These are phyloP conservation scores for Conopomorpha cramerella DNA, from an alignment of 1,140 invertebrate species.

Conservation along the genomic window DNA sequence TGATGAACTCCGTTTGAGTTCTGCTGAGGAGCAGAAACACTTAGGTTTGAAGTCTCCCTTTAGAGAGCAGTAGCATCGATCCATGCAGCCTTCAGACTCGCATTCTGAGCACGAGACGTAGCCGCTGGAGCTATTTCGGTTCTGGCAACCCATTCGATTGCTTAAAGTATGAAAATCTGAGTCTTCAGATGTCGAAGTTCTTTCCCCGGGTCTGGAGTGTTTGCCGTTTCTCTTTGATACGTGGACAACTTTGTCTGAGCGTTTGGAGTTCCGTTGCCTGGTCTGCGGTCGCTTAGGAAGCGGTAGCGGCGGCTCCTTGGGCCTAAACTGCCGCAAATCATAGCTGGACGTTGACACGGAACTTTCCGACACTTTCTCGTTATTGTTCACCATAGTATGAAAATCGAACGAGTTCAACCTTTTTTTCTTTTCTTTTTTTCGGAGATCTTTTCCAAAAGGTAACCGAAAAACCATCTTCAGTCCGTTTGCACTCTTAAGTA, in stretches of 20 bases:
- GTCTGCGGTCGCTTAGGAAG: constrained; percentile 41
- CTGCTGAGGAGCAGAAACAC: constrained; percentile 34
- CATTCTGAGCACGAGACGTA: constrained; percentile 88
- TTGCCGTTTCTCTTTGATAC: constrained; percentile 44
- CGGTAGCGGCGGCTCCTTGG: constrained; percentile 50
- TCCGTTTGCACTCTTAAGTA: constrained; percentile 58
- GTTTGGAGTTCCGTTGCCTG: constrained; percentile 46
- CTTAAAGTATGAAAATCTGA: constrained; percentile 66
- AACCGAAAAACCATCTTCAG: constrained; percentile 60
- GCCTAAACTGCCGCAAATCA: constrained; percentile 62
- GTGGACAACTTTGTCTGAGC: constrained; percentile 37
- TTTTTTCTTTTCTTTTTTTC: constrained; percentile 51
- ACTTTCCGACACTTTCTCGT: constrained; percentile 58
- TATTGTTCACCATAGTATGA: constrained; percentile 19
- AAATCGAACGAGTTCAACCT: constrained; percentile 20
- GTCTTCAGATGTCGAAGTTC: constrained; percentile 68
- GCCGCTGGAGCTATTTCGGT: constrained; percentile 71
- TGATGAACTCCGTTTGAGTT: constrained; percentile 21
- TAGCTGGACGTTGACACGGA: constrained; percentile 64
- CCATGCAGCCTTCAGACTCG: constrained; percentile 79
- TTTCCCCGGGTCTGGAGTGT: constrained; percentile 40
- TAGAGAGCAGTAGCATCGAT: constrained; percentile 73
- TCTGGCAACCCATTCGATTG: constrained; percentile 59
- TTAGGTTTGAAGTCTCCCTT: constrained; percentile 36
- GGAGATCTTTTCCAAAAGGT: constrained; percentile 59